Evolutionary conservation across 2,113 vertebrate species (phyloP).

Genomic region (Tretioscincus oriximinensis): DNA sequence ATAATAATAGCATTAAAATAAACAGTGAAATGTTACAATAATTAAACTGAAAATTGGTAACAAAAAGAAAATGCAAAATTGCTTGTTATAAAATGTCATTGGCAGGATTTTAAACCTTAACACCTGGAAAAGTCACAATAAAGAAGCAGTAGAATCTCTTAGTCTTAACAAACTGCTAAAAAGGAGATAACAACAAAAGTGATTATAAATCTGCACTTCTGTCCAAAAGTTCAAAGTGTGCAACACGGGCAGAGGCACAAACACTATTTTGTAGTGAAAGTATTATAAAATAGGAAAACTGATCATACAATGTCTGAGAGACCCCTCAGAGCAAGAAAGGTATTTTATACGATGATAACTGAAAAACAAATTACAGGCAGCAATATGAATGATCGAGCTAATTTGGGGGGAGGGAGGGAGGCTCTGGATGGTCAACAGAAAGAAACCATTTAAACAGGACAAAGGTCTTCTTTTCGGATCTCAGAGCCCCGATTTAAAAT

Average conservation of each 20-base stretch:
- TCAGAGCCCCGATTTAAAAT: no score
- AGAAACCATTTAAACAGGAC: no score
- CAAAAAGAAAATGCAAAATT: constrained; percentile 71
- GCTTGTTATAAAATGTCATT: constrained; percentile 68
- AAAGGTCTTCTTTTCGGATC: no score
- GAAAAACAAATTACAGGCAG: no score
- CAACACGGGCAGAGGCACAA: neutral
- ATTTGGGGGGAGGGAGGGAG: no score
- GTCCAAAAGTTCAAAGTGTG: no score
- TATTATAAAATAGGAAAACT: neutral
- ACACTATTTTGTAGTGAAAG: neutral
- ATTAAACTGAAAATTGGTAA: constrained; percentile 71
- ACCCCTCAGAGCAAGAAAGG: neutral
- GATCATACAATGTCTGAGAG: neutral
- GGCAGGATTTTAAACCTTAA: constrained; percentile 53
- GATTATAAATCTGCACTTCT: neutral
- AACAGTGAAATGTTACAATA: constrained; percentile 79
- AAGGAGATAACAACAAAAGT: neutral
- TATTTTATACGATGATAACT: neutral
- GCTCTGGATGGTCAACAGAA: no score
- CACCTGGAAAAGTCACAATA: constrained; percentile 30
- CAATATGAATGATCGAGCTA: no score
- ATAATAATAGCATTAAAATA: constrained; percentile 69
- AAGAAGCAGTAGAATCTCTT: constrained; percentile 1
- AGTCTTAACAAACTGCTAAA: neutral